These are phyloP conservation scores for Ylistrum balloti DNA, from an alignment of 1,140 invertebrate species.

Conservation along the genomic window DNA sequence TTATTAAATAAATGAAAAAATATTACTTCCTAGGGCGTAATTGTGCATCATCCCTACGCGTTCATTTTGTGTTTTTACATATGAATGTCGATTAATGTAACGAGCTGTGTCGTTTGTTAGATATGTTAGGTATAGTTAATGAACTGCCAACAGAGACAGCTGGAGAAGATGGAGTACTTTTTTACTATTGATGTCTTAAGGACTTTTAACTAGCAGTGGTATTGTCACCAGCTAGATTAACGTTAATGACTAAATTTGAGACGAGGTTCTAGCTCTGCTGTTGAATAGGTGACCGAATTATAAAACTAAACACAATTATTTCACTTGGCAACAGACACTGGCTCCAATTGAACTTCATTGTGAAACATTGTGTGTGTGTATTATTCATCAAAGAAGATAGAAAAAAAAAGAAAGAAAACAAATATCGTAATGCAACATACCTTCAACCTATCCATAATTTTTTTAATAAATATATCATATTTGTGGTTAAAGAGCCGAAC, in stretches of 20 bases:
- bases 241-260: neutral
- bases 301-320: neutral
- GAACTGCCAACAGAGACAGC: neutral
- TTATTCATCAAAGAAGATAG: neutral
- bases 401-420: too few species aligned
- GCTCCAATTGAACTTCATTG: neutral
- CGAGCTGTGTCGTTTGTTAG: neutral
- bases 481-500: neutral
- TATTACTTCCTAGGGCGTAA: neutral
- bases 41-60: neutral
- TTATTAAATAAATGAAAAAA: neutral
- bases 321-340: neutral
- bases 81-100: neutral
- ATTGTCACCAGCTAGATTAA: neutral
- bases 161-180: neutral
- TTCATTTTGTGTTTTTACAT: neutral
- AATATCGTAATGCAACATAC: neutral
- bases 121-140: neutral
- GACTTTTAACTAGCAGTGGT: neutral
- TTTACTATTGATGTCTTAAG: neutral
- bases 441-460: neutral
- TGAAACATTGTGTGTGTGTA: neutral
- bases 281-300: neutral
- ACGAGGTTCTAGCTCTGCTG: neutral
- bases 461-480: neutral